These are phyloP conservation scores for Drusus annulatus DNA, from an alignment of 1,140 invertebrate species.

Conservation along the genomic window DNA sequence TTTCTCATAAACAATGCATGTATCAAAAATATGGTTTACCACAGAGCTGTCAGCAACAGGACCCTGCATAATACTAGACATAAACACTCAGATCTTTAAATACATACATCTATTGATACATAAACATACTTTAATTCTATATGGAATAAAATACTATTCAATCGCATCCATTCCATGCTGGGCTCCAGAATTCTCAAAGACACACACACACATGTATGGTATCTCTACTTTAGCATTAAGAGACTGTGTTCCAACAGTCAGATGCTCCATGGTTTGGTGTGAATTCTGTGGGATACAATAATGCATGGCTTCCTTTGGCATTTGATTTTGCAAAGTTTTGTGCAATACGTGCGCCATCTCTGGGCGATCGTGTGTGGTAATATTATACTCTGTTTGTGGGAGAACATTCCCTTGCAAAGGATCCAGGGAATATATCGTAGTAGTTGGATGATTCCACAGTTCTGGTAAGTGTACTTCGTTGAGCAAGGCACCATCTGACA, in stretches of 20 bases:
- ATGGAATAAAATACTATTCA: no score
- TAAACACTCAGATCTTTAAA: no score
- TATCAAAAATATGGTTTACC: no score
- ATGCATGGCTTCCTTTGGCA: constrained; percentile 37
- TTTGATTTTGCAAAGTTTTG: constrained; percentile 11
- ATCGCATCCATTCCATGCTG: background rate
- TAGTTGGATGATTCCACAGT: constrained; percentile 36
- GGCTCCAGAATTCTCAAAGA: constrained; percentile 28
- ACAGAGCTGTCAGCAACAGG: no score
- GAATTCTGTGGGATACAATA: constrained; percentile 33
- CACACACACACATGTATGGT: constrained; percentile 28
- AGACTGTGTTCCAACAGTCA: background rate
- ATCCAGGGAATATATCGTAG: constrained; percentile 42
- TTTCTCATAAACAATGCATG: no score
- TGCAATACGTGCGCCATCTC: constrained; percentile 36
- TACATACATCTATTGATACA: no score
- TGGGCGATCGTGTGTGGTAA: constrained; percentile 27
- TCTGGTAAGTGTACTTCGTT: constrained; percentile 52
- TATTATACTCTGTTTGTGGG: constrained; percentile 38
- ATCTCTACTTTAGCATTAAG: constrained; percentile 13
- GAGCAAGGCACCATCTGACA: constrained; percentile 46
- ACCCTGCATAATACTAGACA: no score
- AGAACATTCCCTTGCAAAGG: constrained; percentile 34
- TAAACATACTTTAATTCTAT: no score
- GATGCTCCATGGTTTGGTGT: constrained; percentile 10